Evolutionary conservation across 2,113 vertebrate species (phyloP).

Genomic region (Gallinago media): DNA sequence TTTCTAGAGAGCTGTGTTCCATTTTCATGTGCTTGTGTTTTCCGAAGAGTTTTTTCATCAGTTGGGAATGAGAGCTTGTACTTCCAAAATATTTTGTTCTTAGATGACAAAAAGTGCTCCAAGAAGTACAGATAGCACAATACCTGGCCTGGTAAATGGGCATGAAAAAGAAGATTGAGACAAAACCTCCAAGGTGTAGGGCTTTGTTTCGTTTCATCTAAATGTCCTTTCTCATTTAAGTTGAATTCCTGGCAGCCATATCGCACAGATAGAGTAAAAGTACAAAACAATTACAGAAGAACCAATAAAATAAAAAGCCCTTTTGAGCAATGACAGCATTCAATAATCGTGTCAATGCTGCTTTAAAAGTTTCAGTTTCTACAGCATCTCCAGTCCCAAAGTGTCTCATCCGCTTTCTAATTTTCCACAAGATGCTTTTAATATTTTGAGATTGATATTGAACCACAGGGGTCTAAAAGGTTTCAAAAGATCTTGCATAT

Average conservation of each 20-base stretch:
- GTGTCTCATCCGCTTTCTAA: constrained; percentile 80
- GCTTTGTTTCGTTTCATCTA: background rate
- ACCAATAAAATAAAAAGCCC: constrained; percentile 63
- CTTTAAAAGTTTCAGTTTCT: constrained; percentile 71
- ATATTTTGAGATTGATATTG: constrained; percentile 83
- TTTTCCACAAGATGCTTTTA: constrained; percentile 82
- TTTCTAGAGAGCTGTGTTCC: fast-evolving
- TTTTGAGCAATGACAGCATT: constrained; percentile 51
- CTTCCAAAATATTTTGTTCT: background rate
- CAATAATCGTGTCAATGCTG: constrained; percentile 65
- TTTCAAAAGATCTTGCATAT: constrained; percentile 76
- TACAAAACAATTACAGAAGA: constrained; percentile 36
- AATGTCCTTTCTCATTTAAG: background rate
- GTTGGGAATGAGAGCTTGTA: background rate
- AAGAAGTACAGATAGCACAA: background rate
- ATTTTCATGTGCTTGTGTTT: background rate
- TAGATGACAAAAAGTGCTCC: background rate
- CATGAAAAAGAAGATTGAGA: background rate
- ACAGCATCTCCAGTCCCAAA: constrained; percentile 70
- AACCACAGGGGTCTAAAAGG: constrained; percentile 78
- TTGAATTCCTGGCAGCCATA: background rate
- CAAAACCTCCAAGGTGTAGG: background rate
- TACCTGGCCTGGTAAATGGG: background rate
- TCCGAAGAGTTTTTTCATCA: background rate
- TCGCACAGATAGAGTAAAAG: background rate